Base-by-base conservation (phyloP, 2,888 invertebrate species). In the Ceratothoa steindachneri region DNA sequence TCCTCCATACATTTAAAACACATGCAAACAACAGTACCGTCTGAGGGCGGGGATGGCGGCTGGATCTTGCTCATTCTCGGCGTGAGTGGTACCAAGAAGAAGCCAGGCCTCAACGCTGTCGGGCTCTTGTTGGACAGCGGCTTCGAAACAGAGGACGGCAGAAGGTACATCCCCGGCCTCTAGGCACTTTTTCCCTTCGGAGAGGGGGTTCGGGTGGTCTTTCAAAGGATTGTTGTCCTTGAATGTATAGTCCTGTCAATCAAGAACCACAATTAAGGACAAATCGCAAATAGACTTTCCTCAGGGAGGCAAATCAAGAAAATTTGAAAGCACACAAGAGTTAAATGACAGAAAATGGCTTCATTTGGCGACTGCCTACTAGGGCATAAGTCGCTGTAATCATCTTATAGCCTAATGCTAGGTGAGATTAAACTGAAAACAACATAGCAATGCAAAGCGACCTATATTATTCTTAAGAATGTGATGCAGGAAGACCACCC, bases 61-160 rank as follows among this genome's bases (percentile, higher is more conserved):
- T 5, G 76, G 70, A 41, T 80, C 89, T 86, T 92, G 96, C 86
- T 99, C 99, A 86, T 99, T 99, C 87, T 98, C 96, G 52, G 98
- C 95, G 85, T 97, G 97, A 30, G 95, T 92, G 69, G 91, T 91
- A 9, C 97, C 97, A 66, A 97, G 86, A 41, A 92, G 86, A 78
- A 91, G 89, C 97, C 97, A 97, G 0, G 91, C 92, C 84, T 93
- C 91, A 0, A 89, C 87, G 82, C 91, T 91, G 68, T 90, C 87
- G 1, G 91, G 89, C 67, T 92, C 87, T 83, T 93, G 90, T 82
- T 93, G 91, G 1, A 90, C 95, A 9, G 97, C 97, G 69, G 95
- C 94, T 86, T 99, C 99, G 86, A 99, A 98, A 82, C 96, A 92
- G 29, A 98, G 85, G 0, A 97, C 96, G 19, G 99, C 98, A 81